phyloP scores from a whole-genome alignment of 2,113 vertebrate species.

The cat (Felis catus) region DNA sequence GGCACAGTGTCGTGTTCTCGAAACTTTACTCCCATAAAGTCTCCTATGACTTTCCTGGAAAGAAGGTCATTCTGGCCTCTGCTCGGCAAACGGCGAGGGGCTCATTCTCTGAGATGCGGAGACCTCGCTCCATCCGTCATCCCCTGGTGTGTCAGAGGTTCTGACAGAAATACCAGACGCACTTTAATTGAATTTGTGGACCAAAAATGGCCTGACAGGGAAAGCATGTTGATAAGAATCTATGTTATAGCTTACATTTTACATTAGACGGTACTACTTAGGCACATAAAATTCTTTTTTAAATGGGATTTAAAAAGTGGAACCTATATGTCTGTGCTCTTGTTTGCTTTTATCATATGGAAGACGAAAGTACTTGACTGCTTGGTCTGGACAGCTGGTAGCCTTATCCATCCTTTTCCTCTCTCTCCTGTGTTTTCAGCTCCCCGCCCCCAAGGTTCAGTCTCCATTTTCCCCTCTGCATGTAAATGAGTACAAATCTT shows the following conservation, averaged over 20 bases:
- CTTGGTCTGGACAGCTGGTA: neutral
- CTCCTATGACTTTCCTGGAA: neutral
- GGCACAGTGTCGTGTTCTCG: neutral
- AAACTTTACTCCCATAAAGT: neutral
- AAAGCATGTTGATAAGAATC: neutral
- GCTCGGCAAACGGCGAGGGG: neutral
- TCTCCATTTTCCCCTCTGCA: neutral
- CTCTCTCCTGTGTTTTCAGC: neutral
- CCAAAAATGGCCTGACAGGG: neutral
- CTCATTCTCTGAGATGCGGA: neutral
- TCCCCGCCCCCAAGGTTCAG: neutral
- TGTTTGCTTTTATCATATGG: neutral
- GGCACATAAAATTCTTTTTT: neutral
- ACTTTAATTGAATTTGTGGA: slow-evolving; percentile 27
- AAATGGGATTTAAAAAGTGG: neutral
- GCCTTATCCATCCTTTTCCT: neutral
- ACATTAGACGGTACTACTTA: neutral
- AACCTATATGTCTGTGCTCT: neutral
- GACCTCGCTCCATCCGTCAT: neutral
- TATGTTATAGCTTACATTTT: neutral
- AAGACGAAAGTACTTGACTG: neutral
- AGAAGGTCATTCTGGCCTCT: neutral
- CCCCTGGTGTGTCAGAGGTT: neutral
- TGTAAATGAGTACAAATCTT: neutral
- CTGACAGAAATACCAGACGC: neutral